phyloP scores from a whole-genome alignment of 1,140 invertebrate species.

The Hypothenemus hampei region DNA sequence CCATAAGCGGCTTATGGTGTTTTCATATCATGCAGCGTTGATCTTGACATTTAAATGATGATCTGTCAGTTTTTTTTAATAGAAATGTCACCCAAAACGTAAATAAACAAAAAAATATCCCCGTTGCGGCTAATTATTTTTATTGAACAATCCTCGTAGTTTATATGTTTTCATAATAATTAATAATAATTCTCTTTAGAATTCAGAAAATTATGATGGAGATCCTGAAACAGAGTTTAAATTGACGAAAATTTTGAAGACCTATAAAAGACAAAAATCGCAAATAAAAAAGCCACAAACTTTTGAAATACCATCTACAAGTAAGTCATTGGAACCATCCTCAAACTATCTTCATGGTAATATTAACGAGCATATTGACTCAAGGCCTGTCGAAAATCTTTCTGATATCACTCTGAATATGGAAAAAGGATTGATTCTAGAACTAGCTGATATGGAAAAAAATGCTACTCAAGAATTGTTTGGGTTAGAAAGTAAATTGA shows the following conservation, averaged over 20 bases:
- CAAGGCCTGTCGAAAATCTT: neutral
- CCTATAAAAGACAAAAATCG: neutral
- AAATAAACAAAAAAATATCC: no score
- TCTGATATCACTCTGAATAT: slow-evolving; percentile 5
- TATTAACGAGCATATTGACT: neutral
- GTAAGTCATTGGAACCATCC: neutral
- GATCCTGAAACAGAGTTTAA: neutral
- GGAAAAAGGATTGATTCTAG: neutral
- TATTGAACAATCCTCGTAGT: no score
- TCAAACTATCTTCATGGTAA: neutral
- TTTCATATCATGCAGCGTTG: no score
- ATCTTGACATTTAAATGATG: no score
- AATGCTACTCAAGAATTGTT: slow-evolving; percentile 11
- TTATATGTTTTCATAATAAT: no score
- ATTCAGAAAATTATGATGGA: no score
- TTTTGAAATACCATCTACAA: neutral
- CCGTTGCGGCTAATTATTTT: no score
- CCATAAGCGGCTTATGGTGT: no score
- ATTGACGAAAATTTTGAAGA: neutral
- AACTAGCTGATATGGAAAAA: neutral
- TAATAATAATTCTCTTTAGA: no score
- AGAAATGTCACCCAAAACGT: no score
- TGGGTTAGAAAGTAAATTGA: slow-evolving; percentile 1
- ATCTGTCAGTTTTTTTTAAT: no score
- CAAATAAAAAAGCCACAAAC: neutral